These are phyloP conservation scores for Sphaeramia orbicularis DNA, from an alignment of 2,797 vertebrate genomes.

Conservation along the genomic window DNA sequence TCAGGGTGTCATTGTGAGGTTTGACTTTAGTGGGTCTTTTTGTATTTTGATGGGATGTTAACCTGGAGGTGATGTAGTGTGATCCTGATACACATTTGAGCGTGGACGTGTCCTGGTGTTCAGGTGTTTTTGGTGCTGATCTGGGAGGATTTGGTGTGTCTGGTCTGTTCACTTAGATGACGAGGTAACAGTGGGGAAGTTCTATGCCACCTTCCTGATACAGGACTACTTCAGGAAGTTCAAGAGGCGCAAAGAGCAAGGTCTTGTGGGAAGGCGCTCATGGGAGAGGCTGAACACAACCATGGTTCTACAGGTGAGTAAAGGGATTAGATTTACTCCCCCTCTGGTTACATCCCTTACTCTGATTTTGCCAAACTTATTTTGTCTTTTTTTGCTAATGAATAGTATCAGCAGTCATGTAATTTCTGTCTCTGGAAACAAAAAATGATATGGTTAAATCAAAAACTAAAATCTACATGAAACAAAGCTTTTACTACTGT, in stretches of 20 bases:
- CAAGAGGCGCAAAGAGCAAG: slow-evolving; percentile 99
- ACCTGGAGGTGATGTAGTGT: background rate
- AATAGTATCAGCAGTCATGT: background rate
- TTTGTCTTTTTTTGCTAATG: background rate
- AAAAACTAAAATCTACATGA: no score
- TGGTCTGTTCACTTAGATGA: slow-evolving; percentile 98
- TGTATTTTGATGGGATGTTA: no score
- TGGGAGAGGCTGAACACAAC: slow-evolving; percentile 91
- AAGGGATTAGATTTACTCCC: background rate
- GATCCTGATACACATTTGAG: background rate
- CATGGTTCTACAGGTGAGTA: slow-evolving; percentile 94
- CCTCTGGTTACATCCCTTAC: background rate
- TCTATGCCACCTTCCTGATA: slow-evolving; percentile 99
- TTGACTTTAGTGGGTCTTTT: background rate
- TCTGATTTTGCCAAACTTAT: background rate
- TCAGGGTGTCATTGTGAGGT: background rate
- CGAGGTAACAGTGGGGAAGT: slow-evolving; percentile 99
- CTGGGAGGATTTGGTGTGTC: slow-evolving; percentile 89
- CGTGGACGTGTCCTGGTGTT: slow-evolving; percentile 4
- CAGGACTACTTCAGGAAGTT: slow-evolving; percentile 99
- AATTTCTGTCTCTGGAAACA: background rate
- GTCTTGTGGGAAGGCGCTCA: slow-evolving; percentile 93
- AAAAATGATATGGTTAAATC: background rate
- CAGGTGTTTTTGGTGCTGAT: slow-evolving; percentile 80
- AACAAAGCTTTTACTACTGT: no score